Evolutionary conservation across 2,113 vertebrate species (phyloP).

Genomic region (Chloroceryle aenea): DNA sequence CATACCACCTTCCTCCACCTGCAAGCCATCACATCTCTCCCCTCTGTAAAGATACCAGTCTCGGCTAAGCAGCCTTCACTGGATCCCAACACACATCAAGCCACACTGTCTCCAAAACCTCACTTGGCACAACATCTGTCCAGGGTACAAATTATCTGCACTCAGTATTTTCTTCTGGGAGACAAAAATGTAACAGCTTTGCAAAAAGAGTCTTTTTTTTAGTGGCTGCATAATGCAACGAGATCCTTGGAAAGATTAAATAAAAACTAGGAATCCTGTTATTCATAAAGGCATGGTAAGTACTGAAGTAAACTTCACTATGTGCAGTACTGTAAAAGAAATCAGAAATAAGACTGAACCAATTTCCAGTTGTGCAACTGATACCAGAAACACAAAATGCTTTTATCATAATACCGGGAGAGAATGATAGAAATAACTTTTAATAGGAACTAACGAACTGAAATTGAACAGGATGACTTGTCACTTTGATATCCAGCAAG

Average conservation of each 20-base stretch:
- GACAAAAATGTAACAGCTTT: background rate
- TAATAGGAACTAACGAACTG: background rate
- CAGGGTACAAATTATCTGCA: background rate
- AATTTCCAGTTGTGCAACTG: background rate
- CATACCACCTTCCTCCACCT: accelerated
- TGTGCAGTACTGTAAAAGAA: background rate
- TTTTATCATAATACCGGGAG: background rate
- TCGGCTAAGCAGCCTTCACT: background rate
- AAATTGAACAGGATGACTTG: background rate
- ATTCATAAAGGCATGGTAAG: background rate
- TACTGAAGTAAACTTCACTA: background rate
- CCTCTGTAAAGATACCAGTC: too few relatives aligned
- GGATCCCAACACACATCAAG: background rate
- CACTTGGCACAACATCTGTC: background rate
- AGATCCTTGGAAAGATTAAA: background rate
- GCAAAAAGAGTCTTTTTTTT: background rate
- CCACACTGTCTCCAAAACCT: background rate
- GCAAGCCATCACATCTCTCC: background rate
- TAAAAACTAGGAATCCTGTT: background rate
- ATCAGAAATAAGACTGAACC: background rate
- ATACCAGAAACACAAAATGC: background rate
- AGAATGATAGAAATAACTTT: background rate
- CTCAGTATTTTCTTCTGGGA: background rate
- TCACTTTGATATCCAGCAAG: background rate
- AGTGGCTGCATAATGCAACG: background rate